Conservation (phyloP, 2,888 invertebrate species). For the Girardia tigrina region DNA sequence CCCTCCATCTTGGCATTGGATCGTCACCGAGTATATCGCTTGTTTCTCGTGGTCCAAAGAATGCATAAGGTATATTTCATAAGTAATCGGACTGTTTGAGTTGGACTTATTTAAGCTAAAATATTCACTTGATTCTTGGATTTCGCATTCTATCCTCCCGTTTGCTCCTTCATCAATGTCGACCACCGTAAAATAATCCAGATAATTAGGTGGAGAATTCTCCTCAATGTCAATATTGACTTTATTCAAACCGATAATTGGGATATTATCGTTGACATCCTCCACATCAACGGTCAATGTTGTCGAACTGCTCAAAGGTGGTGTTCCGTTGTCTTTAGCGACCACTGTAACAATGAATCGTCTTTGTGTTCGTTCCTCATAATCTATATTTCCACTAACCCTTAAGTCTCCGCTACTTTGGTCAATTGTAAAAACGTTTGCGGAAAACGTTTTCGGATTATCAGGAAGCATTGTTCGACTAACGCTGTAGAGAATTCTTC, state of each 20-base stretch:
- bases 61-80: neutral
- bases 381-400: neutral
- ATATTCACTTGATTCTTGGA: neutral
- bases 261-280: slow-evolving; percentile 3
- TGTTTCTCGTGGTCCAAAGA: neutral
- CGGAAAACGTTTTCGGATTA: slow-evolving; percentile 15
- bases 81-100: neutral
- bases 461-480: neutral
- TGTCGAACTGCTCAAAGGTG: neutral
- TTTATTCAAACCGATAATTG: neutral
- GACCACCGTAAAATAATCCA: slow-evolving; percentile 11
- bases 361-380: neutral
- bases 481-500: neutral
- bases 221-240: neutral
- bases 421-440: neutral
- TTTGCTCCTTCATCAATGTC: neutral
- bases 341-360: neutral
- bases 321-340: neutral
- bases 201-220: neutral
- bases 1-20: neutral
- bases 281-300: neutral
- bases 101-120: neutral
- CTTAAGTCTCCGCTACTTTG: neutral
- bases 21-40: neutral
- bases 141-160: slow-evolving; percentile 2